phyloP scores from a whole-genome alignment of 1,140 invertebrate species.

The Diorhabda sublineata region DNA sequence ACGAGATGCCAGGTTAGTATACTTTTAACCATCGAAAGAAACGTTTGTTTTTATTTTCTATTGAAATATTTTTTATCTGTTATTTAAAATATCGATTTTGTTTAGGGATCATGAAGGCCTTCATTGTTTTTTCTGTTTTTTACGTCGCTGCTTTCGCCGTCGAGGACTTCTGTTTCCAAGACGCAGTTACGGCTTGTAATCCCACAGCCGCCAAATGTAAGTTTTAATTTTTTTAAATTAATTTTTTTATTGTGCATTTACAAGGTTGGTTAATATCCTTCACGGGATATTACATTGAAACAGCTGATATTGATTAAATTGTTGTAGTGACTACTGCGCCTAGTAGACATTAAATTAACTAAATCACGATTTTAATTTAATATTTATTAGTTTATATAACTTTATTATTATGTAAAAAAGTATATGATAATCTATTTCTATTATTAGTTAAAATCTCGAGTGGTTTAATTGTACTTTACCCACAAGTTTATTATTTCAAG shows the following conservation, averaged over 20 bases:
- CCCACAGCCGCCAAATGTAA: conserved; percentile 44
- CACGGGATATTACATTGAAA: not conserved
- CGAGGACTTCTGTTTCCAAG: conserved; percentile 59
- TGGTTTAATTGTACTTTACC: no score
- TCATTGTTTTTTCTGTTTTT: conserved; percentile 51
- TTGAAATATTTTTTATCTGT: not conserved
- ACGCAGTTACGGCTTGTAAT: conserved; percentile 56
- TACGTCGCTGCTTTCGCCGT: conserved; percentile 51
- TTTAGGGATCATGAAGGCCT: conserved; percentile 55
- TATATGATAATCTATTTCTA: no score
- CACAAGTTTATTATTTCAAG: no score
- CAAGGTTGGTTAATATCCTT: not conserved
- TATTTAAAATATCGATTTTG: conserved; percentile 6
- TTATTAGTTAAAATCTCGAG: no score
- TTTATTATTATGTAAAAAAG: no score
- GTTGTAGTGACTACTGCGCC: no score
- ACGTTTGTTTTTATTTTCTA: not conserved
- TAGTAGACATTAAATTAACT: no score
- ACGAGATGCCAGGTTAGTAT: conserved; percentile 46
- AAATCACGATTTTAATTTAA: no score
- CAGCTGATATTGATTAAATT: not conserved
- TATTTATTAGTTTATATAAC: no score
- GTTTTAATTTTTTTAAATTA: conserved; percentile 18
- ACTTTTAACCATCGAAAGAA: conserved; percentile 4
- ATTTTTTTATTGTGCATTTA: not conserved